Evolutionary conservation across 2,888 invertebrate species (phyloP), one percentile per base, ranked within the genome.

Genomic region (Mythimna albipuncta): DNA sequence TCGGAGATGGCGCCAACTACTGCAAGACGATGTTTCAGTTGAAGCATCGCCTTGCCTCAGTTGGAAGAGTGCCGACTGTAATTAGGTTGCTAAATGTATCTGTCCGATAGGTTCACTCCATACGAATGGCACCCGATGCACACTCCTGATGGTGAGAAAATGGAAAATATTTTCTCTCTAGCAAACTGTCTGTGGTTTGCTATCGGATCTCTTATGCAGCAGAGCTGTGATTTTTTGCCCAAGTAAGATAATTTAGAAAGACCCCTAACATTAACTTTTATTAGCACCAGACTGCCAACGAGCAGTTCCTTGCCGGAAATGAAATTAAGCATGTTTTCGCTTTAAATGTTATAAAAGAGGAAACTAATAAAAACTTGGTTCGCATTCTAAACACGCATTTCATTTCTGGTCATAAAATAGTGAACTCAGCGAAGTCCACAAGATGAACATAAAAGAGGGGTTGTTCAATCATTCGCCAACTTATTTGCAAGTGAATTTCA

Each of bases 161-260:
- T 99, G 93, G 99, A 99, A 96, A 99, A 99, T 93, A 98, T 99
- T 94, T 99, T 99, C 96, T 99, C 98, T 75, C 96, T 98, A 93
- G 97, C 98, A 96, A 99, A 99, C 97, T 99, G 99, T 96, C 97
- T 99, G 97, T 99, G 99, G 99, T 99, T 99, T 96, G 99, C 99
- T 87, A 98, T 99, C 88, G 98, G 99, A 89, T 99, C 99, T 62
- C 97, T 99, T 88, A 98, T 99, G 98, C 99, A 99, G 93, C 99
- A 99, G 96, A 99, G 99, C 93, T 99, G 99, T 96, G 99, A 99
- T 96, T 98, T 99, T 96, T 97, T 99, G 88, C 99, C 99, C 94
- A 98, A 98, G 98, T 99, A 98, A 97, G 97, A 96, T 81, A 89
- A 88, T 87, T 65, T 77, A 86, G 77, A 86, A 85, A 85, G 82